Evolutionary conservation across 1,140 invertebrate genomes (phyloP), one percentile per base, ranked within the genome.

Genomic region (Cryptotermes secundus): DNA sequence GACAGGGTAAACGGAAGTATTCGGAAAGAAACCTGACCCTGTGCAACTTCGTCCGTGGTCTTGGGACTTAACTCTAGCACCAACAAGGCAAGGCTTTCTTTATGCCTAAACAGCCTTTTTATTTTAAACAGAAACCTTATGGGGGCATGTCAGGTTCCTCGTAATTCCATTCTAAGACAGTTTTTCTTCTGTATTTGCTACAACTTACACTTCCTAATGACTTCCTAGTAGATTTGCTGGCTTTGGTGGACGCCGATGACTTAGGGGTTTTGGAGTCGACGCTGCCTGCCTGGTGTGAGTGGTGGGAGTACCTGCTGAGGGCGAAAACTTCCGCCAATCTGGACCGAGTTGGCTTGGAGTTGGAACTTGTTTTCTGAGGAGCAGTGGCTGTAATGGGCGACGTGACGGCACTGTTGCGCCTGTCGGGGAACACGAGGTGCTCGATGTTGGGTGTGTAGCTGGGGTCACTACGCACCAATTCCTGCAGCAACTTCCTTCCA

Each of bases 371-470:
- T 19, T 45, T 45, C 3, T 38, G 42, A 72, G 83, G 65, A 26
- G 59, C 45, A 12, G 31, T 34, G 35, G 24, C 34, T 24, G 59
- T 38, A 36, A 34, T 38, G 38, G 34, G 59, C 31, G 31, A 36
- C 3, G 22, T 36, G 36, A 80, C 80, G 88, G 89, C 91, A 88
- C 87, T 89, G 81, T 88, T 89, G 86, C 91, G 91, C 72, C 90
- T 88, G 81, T 90, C 89, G 24, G 90, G 92, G 85, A 92, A 92
- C 79, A 92, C 92, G 83, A 92, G 88, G 85, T 92, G 92, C 86
- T 92, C 92, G 87, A 92, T 92, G 87, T 93, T 92, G 82, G 92
- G 89, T 65, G 91, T 93, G 86, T 92, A 93, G 86, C 90, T 89
- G 82, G 91, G 90, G 89, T 90, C 90, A 82, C 87, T 89, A 53